phyloP scores from a whole-genome alignment of 2,888 invertebrate species.

The Calameuta pallipes region DNA sequence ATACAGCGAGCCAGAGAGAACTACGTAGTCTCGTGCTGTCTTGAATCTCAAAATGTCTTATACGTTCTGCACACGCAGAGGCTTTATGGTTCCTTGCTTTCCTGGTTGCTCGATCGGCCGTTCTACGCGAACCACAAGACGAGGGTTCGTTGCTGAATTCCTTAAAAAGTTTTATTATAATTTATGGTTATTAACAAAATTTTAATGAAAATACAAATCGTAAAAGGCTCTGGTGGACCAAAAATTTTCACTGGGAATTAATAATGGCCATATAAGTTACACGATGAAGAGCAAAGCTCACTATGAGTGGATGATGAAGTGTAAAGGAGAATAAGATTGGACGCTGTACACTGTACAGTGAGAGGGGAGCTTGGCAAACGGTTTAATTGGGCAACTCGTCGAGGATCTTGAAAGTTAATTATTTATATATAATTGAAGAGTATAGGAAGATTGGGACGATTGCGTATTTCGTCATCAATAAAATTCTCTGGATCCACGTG shows the following conservation, averaged over 20 bases:
- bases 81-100: background rate
- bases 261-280: background rate
- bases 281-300: no score
- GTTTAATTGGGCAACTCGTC: conserved; percentile 17
- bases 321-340: background rate
- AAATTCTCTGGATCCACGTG: conserved; percentile 39
- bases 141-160: background rate
- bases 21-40: background rate
- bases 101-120: background rate
- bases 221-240: background rate
- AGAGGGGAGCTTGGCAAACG: background rate
- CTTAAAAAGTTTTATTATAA: background rate
- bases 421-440: conserved; percentile 49
- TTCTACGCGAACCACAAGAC: background rate
- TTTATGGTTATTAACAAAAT: background rate
- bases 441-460: conserved; percentile 45
- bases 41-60: background rate
- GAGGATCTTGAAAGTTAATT: conserved; percentile 38
- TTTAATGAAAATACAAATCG: background rate
- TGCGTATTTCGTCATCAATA: conserved; percentile 53
- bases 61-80: background rate
- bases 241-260: background rate
- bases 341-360: background rate
- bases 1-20: background rate
- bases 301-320: background rate